phyloP scores from a whole-genome alignment of 35 echinoderm and acorn worm species.

The Eucidaris tribuloides region DNA sequence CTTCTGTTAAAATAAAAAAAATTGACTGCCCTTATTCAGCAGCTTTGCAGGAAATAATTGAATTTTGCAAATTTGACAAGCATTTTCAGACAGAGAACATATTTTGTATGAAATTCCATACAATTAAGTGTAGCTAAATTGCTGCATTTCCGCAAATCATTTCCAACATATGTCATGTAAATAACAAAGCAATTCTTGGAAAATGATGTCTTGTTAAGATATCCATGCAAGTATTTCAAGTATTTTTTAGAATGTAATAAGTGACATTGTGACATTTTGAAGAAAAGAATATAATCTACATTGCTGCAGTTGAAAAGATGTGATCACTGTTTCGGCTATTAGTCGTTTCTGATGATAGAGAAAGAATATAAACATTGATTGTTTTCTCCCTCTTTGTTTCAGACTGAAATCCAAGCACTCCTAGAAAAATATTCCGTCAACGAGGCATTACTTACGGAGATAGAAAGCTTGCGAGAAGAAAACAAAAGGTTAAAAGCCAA shows the following conservation, averaged over 20 bases:
- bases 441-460: constrained; percentile 81
- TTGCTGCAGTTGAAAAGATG: neutral
- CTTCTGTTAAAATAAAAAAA: no score
- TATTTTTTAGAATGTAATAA: neutral
- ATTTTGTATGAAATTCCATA: no score
- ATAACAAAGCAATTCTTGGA: no score
- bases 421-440: constrained; percentile 88
- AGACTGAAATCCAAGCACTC: constrained; percentile 88
- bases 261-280: neutral
- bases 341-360: neutral
- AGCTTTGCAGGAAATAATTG: no score
- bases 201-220: neutral
- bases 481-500: constrained; percentile 87
- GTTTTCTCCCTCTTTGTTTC: constrained; percentile 5
- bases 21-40: no score
- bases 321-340: neutral
- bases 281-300: neutral
- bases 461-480: constrained; percentile 91
- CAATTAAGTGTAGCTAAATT: no score
- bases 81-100: no score
- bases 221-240: neutral
- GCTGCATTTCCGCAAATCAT: no score
- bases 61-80: no score
- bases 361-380: no score
- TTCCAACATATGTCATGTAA: no score